phyloP scores from a whole-genome alignment of 2,113 vertebrate species.

The Camarhynchus parvulus region DNA sequence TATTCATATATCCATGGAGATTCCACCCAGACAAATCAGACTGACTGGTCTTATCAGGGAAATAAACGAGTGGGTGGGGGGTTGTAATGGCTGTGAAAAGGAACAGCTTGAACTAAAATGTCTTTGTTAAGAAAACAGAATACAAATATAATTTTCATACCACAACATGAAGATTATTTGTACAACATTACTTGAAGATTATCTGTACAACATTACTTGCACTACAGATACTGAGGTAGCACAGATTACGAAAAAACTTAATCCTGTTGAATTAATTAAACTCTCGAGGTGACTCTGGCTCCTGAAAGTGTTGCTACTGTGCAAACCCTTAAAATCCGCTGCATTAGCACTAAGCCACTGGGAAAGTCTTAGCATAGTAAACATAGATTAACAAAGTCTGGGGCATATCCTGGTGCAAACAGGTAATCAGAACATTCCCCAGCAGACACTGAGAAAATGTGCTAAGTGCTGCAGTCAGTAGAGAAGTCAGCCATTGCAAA shows the following conservation, averaged over 20 bases:
- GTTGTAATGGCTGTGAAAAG: neutral
- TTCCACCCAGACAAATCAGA: neutral
- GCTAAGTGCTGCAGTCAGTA: neutral
- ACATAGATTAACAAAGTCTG: conserved; percentile 15
- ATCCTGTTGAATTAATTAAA: conserved; percentile 24
- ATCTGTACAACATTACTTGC: neutral
- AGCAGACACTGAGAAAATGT: neutral
- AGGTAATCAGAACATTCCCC: neutral
- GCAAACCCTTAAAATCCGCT: conserved; percentile 27
- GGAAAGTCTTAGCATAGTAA: conserved; percentile 16
- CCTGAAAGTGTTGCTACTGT: neutral
- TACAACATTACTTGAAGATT: neutral
- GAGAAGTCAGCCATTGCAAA: neutral
- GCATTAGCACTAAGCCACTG: conserved; percentile 37
- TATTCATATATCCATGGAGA: neutral
- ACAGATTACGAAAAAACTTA: neutral
- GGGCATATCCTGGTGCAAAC: neutral
- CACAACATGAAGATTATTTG: neutral
- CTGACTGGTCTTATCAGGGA: neutral
- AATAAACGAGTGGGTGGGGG: neutral
- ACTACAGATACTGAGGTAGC: neutral
- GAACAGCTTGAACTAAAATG: neutral
- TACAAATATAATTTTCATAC: neutral
- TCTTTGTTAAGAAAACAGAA: neutral
- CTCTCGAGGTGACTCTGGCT: neutral